Percentiles rank a stretch among this genome's conserved stretches.
Conservation (phyloP, 2,797 vertebrate genomes). For the Oceanodroma leucorhoa region DNA sequence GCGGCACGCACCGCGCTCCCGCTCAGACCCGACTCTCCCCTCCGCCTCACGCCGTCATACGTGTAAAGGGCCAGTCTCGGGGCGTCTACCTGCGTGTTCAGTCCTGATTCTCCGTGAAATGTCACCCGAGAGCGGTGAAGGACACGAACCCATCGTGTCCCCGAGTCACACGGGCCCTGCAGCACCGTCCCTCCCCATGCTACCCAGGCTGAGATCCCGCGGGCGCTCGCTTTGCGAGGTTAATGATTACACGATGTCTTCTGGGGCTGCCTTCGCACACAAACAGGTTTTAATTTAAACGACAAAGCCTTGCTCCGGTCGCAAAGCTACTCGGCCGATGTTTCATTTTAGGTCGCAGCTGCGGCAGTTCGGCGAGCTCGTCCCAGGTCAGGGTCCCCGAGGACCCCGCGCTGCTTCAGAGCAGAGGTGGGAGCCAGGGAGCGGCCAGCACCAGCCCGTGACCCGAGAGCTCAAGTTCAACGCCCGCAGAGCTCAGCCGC, state of each 20-base stretch:
- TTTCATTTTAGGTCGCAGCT: neutral
- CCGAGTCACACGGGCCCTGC: neutral
- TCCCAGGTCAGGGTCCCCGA: neutral
- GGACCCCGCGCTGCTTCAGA: neutral
- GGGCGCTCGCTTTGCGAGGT: too few relatives aligned
- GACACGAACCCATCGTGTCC: neutral
- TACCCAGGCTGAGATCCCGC: neutral
- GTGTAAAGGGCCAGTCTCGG: accelerated
- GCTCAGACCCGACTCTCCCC: neutral
- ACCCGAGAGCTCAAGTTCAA: conserved; percentile 15
- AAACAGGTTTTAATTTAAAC: neutral
- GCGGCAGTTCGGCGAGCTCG: neutral
- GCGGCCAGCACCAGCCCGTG: neutral
- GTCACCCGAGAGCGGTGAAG: neutral
- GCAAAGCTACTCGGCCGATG: accelerated
- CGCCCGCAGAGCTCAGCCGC: neutral
- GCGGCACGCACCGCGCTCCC: accelerated
- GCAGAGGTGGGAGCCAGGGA: neutral
- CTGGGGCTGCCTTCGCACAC: neutral
- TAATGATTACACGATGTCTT: accelerated
- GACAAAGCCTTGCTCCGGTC: accelerated
- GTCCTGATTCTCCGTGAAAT: neutral
- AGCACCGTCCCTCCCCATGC: accelerated
- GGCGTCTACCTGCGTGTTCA: neutral
- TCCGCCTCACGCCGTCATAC: accelerated